Conservation (phyloP, 1,140 invertebrate species). For the Euura saliciscinereae region DNA sequence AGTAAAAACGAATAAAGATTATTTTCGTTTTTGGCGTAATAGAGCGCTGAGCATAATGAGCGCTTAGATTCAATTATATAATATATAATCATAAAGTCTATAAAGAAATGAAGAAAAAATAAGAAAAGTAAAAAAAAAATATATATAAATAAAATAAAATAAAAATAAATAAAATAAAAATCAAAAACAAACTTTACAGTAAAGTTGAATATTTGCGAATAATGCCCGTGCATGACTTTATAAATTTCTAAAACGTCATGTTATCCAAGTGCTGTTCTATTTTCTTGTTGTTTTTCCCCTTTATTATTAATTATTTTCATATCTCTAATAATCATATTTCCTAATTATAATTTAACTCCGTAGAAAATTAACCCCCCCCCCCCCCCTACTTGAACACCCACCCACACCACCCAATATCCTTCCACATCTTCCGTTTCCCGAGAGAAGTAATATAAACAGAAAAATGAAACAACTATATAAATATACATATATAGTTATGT, state of each 20-base stretch:
- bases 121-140: slow-evolving; percentile 15
- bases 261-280: slow-evolving; percentile 47
- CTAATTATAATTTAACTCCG: slow-evolving; percentile 58
- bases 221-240: slow-evolving; percentile 27
- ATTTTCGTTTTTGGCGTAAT: not conserved
- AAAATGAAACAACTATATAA: slow-evolving; percentile 11
- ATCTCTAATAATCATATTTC: slow-evolving; percentile 45
- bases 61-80: slow-evolving; percentile 7
- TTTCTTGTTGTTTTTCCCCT: slow-evolving; percentile 54
- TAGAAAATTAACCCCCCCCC: slow-evolving; percentile 43
- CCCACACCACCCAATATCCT: slow-evolving; percentile 21
- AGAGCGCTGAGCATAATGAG: slow-evolving; percentile 15
- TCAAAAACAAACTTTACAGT: not conserved
- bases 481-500: slow-evolving; percentile 15
- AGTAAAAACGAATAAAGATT: slow-evolving; percentile 16
- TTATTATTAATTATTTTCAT: slow-evolving; percentile 57
- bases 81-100: slow-evolving; percentile 10
- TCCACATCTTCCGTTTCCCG: slow-evolving; percentile 12
- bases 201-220: not conserved
- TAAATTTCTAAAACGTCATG: slow-evolving; percentile 27
- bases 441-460: not conserved
- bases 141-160: slow-evolving; percentile 4
- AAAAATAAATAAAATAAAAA: slow-evolving; percentile 3
- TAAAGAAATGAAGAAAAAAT: slow-evolving; percentile 2
- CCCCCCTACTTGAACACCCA: not conserved